Evolutionary conservation across 2,797 vertebrate species (phyloP).

Genomic region (Haliaeetus vocifer): DNA sequence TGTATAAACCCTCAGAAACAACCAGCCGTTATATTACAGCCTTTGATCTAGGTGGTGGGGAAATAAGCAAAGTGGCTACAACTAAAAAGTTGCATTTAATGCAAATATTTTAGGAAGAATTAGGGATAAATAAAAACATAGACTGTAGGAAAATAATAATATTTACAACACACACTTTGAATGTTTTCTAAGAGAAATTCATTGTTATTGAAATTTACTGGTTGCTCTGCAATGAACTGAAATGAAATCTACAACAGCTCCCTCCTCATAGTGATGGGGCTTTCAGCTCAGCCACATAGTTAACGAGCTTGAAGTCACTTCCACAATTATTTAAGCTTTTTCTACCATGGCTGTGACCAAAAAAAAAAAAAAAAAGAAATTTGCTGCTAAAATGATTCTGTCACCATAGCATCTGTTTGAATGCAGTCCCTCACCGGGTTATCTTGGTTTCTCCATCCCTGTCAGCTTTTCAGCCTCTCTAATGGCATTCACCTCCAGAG

Average conservation of each 20-base stretch:
- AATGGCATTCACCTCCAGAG: neutral
- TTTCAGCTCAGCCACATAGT: neutral
- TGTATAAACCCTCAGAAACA: neutral
- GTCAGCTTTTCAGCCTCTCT: neutral
- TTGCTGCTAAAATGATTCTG: neutral
- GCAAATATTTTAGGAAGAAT: neutral
- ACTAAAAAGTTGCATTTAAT: neutral
- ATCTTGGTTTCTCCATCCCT: neutral
- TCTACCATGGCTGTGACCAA: no score
- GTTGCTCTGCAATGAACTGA: neutral
- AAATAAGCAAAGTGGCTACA: neutral
- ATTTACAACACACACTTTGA: neutral
- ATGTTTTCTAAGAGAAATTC: neutral
- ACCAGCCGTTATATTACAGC: fast-evolving
- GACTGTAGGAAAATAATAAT: neutral
- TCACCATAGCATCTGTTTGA: neutral
- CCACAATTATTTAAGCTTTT: neutral
- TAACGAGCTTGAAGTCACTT: neutral
- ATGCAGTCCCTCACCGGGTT: fast-evolving
- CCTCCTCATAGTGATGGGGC: neutral
- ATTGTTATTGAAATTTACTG: neutral
- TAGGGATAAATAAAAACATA: neutral
- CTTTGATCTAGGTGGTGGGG: neutral
- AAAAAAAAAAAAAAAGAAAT: no score
- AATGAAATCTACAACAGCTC: neutral